A percentile compares a stretch with the other conserved stretches of the same genome.
These are phyloP conservation scores for Syngnathus acus DNA, from an alignment of 2,797 vertebrate genomes.

Conservation along the genomic window DNA sequence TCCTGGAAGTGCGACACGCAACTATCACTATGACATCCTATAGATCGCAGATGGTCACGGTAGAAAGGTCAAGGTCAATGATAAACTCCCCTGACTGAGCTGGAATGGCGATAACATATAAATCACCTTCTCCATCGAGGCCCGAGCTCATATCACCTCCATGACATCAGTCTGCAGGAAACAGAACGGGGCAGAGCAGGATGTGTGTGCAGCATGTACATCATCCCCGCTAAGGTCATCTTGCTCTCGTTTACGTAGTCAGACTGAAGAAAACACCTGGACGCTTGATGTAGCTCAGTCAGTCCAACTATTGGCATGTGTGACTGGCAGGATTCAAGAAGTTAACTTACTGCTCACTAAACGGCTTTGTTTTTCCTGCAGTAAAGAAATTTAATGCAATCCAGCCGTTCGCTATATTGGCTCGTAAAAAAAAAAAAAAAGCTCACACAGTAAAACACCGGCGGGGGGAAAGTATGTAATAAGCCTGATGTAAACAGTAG, in stretches of 20 bases:
- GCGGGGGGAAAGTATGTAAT: neutral
- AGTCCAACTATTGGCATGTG: neutral
- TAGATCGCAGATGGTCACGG: constrained; percentile 26
- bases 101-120: constrained; percentile 32
- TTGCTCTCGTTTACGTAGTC: constrained; percentile 45
- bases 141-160: constrained; percentile 21
- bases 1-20: constrained; percentile 38
- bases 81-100: constrained; percentile 27
- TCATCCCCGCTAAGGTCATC: constrained; percentile 39
- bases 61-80: constrained; percentile 45
- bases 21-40: constrained; percentile 40
- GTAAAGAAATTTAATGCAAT: neutral
- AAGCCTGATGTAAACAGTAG: neutral
- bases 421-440: neutral
- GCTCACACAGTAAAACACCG: neutral
- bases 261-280: constrained; percentile 31
- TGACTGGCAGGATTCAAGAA: neutral
- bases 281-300: constrained; percentile 13
- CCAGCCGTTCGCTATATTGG: neutral
- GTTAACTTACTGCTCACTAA: neutral
- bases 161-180: constrained; percentile 64
- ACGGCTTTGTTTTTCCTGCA: constrained; percentile 1
- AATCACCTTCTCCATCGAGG: constrained; percentile 36
- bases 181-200: constrained; percentile 57
- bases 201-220: constrained; percentile 38